phyloP scores from a whole-genome alignment of 2,113 vertebrate species.

The Telmatochromis brachygnathus region DNA sequence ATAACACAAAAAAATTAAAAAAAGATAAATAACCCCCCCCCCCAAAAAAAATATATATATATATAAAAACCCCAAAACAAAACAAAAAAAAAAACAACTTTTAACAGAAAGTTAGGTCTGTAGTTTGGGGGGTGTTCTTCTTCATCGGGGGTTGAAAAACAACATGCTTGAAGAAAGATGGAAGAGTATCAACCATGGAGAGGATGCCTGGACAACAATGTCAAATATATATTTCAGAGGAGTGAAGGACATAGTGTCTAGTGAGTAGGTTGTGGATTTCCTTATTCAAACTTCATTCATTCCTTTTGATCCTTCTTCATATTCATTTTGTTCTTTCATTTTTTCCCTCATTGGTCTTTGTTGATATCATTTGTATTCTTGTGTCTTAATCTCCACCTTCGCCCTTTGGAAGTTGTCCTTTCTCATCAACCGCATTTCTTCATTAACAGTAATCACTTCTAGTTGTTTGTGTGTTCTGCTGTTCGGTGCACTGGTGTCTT shows the following conservation, averaged over 20 bases:
- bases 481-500: background rate
- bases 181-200: background rate
- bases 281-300: background rate
- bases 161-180: background rate
- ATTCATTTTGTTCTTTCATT: background rate
- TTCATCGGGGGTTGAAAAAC: background rate
- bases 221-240: background rate
- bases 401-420: background rate
- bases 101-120: background rate
- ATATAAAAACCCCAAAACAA: too few relatives aligned
- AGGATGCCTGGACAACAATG: background rate
- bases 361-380: background rate
- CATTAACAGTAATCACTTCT: background rate
- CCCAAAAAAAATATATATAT: too few relatives aligned
- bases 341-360: background rate
- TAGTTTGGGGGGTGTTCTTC: background rate
- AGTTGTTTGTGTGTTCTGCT: background rate
- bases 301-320: background rate
- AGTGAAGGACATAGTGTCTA: background rate
- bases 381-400: background rate
- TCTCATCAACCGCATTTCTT: background rate
- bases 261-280: background rate
- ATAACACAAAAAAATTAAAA: too few relatives aligned
- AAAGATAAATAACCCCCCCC: too few relatives aligned
- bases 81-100: accelerated